A percentile compares a stretch with the other conserved stretches of the same genome.
Conservation (phyloP, 37 sponge, comb jelly and placozoan species). For the Halichondria panicea region DNA sequence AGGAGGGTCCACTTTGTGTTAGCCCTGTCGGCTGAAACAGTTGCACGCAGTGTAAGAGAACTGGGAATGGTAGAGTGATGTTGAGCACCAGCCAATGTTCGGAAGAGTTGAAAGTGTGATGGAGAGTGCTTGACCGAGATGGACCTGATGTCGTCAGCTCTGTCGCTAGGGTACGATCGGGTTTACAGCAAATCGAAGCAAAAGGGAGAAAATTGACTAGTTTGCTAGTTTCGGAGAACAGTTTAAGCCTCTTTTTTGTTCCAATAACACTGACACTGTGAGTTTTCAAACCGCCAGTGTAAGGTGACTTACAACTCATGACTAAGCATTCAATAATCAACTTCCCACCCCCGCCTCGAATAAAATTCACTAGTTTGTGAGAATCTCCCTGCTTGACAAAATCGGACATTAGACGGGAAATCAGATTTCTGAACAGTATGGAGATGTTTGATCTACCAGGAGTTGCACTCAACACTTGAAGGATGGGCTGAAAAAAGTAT, state of each 20-base stretch:
- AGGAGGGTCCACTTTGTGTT: constrained; percentile 34
- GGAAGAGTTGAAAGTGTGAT: constrained; percentile 18
- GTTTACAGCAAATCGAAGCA: not conserved
- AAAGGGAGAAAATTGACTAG: constrained; percentile 44
- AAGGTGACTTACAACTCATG: not conserved
- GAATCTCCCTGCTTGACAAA: not conserved
- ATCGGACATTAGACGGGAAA: not conserved
- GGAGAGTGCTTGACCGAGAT: constrained; percentile 24
- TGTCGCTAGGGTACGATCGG: constrained; percentile 8
- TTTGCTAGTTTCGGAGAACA: constrained; percentile 18
- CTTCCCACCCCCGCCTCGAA: constrained; percentile 36
- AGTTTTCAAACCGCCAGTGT: not conserved
- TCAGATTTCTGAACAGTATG: constrained; percentile 26
- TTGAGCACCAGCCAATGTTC: constrained; percentile 29
- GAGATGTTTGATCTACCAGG: constrained; percentile 10
- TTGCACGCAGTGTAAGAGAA: constrained; percentile 44
- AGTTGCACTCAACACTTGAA: constrained; percentile 3
- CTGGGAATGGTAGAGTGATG: constrained; percentile 35
- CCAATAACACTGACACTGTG: constrained; percentile 34
- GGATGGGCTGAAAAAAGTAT: constrained; percentile 42
- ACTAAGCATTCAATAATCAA: constrained; percentile 41
- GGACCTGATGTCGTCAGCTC: constrained; percentile 15
- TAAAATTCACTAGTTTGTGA: constrained; percentile 11
- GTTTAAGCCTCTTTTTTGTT: constrained; percentile 16
- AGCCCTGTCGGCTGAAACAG: constrained; percentile 20